Evolutionary conservation across 2,797 vertebrate genomes (phyloP).

Genomic region (Natrix natrix): DNA sequence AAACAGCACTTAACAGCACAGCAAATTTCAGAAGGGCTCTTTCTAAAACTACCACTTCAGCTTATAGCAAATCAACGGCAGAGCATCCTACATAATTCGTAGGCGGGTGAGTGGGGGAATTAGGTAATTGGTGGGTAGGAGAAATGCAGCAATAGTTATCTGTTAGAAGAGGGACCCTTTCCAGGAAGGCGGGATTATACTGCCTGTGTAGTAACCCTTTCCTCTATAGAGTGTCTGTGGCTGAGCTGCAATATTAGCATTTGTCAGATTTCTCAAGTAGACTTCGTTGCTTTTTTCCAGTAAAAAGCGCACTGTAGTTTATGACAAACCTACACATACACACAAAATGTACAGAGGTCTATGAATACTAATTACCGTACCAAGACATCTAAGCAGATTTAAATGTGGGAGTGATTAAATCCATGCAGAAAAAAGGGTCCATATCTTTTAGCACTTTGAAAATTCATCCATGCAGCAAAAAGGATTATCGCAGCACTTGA

Average conservation of each 20-base stretch:
- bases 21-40: background rate
- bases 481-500: background rate
- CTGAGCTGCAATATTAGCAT: constrained; percentile 15
- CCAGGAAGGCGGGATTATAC: background rate
- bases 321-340: constrained; percentile 12
- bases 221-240: fast-evolving
- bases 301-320: background rate
- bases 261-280: constrained; percentile 10
- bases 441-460: background rate
- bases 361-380: background rate
- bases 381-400: background rate
- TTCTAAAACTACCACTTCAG: background rate
- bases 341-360: background rate
- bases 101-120: background rate
- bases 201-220: background rate
- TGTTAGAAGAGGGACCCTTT: constrained; percentile 18
- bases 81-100: background rate
- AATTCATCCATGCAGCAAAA: background rate
- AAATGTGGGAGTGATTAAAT: constrained; percentile 27
- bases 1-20: fast-evolving
- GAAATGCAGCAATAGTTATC: background rate
- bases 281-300: constrained; percentile 6
- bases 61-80: background rate
- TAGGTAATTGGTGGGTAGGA: background rate
- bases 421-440: background rate